A percentile compares a stretch with the other conserved stretches of the same genome.
Evolutionary conservation across 2,888 invertebrate genomes (phyloP).

Genomic region (Stenodema calcarata): DNA sequence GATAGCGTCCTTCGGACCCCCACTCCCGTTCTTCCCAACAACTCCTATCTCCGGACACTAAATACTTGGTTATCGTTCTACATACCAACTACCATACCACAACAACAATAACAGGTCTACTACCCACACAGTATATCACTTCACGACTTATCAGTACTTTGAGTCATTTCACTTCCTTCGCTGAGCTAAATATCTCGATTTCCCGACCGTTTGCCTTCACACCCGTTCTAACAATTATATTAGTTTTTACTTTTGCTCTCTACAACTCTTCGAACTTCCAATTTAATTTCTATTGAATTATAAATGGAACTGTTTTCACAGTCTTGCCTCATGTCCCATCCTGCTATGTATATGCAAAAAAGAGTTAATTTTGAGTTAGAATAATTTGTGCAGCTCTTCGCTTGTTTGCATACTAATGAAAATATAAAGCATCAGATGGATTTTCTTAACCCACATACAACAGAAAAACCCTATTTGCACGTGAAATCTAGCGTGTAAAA

Average conservation of each 20-base stretch:
- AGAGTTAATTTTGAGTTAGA: too few relatives aligned
- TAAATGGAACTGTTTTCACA: too few relatives aligned
- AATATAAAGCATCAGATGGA: too few relatives aligned
- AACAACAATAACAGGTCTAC: neutral
- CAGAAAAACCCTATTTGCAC: too few relatives aligned
- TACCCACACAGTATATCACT: neutral
- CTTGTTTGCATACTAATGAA: too few relatives aligned
- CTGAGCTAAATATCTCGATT: conserved; percentile 14
- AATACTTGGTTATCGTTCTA: conserved; percentile 37
- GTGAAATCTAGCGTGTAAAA: too few relatives aligned
- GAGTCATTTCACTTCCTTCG: neutral
- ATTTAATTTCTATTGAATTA: neutral
- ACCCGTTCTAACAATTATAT: neutral
- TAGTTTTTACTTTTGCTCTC: neutral
- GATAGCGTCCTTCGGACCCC: neutral
- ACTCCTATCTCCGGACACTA: conserved; percentile 31
- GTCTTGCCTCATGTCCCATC: too few relatives aligned
- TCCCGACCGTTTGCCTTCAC: neutral
- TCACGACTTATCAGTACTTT: conserved; percentile 20
- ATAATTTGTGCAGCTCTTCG: too few relatives aligned
- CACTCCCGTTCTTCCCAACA: neutral
- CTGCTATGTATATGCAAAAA: too few relatives aligned
- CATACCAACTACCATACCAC: neutral
- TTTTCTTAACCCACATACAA: too few relatives aligned
- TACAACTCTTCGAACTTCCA: neutral